Evolutionary conservation across 2,797 vertebrate species (phyloP).

Genomic region (Oreortyx pictus): DNA sequence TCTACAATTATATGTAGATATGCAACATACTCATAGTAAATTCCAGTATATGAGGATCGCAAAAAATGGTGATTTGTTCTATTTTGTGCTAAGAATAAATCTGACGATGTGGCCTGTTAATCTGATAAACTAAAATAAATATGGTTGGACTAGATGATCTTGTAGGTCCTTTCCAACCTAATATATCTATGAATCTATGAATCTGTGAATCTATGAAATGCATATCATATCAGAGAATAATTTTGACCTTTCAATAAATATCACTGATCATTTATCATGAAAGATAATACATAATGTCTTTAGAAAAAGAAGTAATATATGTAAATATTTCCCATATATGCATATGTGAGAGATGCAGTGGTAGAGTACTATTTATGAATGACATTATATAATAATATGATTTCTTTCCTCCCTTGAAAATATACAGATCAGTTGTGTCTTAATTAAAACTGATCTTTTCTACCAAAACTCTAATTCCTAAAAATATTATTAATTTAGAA

Average conservation of each 20-base stretch:
- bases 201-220: too few relatives aligned
- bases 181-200: too few relatives aligned
- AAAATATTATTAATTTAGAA: neutral
- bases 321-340: neutral
- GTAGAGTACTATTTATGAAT: neutral
- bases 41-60: neutral
- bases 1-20: neutral
- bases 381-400: neutral
- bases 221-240: neutral
- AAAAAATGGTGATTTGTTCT: neutral
- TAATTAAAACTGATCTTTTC: fast-evolving
- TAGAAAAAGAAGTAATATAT: neutral
- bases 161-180: too few relatives aligned
- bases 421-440: neutral
- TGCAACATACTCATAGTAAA: neutral
- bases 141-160: too few relatives aligned
- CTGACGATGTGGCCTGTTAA: neutral
- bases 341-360: neutral
- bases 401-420: neutral
- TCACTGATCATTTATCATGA: neutral
- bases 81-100: neutral
- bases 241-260: neutral
- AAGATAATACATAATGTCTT: neutral
- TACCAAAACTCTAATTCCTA: neutral
- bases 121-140: neutral